Percentiles rank a stretch among this genome's conserved stretches.
phyloP scores from a whole-genome alignment of 1,140 invertebrate genomes.

The Subanguina moxae region DNA sequence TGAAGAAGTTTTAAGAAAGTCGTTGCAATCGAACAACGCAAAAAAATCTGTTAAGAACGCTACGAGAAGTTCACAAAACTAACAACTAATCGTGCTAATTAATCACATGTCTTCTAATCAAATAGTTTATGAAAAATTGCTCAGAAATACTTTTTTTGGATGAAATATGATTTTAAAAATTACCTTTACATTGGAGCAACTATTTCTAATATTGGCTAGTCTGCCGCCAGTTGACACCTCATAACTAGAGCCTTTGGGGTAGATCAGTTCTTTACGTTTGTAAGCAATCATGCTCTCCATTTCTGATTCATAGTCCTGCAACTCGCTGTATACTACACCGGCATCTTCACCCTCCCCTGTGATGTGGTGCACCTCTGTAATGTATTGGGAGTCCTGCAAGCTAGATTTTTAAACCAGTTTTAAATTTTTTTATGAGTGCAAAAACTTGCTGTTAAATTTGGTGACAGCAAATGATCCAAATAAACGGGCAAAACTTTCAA shows the following conservation, averaged over 20 bases:
- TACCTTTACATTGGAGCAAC: constrained; percentile 70
- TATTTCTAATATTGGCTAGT: constrained; percentile 72
- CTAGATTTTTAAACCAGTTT: neutral
- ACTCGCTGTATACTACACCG: constrained; percentile 88
- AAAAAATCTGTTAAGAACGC: too few relatives aligned
- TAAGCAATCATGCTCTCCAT: constrained; percentile 50
- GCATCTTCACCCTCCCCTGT: constrained; percentile 79
- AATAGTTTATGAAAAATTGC: too few relatives aligned
- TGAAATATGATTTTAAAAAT: constrained; percentile 69
- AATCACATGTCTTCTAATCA: too few relatives aligned
- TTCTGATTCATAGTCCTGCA: constrained; percentile 67
- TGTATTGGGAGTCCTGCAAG: constrained; percentile 71
- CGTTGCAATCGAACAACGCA: too few relatives aligned
- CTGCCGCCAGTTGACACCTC: constrained; percentile 71
- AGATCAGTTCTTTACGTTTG: constrained; percentile 41
- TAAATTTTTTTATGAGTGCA: neutral
- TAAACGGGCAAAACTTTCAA: constrained; percentile 81
- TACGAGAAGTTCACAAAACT: too few relatives aligned
- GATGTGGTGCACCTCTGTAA: constrained; percentile 86
- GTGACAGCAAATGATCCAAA: constrained; percentile 81
- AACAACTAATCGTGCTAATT: too few relatives aligned
- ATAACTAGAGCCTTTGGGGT: constrained; percentile 40
- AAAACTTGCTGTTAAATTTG: constrained; percentile 67
- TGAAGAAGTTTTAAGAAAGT: too few relatives aligned
- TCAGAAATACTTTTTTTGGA: too few relatives aligned